phyloP scores from a whole-genome alignment of 2,888 invertebrate species.

The Augochlorella aurata region DNA sequence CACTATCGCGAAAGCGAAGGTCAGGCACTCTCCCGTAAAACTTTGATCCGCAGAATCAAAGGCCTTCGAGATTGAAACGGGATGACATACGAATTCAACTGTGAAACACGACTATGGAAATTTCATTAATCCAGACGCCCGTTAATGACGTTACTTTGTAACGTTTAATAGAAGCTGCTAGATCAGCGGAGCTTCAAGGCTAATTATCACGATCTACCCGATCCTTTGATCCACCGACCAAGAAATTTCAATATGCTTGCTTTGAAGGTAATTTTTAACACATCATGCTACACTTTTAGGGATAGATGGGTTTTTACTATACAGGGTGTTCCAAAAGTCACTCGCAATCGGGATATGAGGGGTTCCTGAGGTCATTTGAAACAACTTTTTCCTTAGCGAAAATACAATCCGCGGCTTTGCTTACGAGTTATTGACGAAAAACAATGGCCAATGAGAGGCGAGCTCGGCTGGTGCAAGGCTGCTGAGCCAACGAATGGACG shows the following conservation, averaged over 20 bases:
- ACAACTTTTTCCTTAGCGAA: no score
- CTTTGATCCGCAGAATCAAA: constrained; percentile 35
- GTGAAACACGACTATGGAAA: not conserved
- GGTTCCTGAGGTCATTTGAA: no score
- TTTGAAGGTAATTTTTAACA: no score
- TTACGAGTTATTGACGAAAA: no score
- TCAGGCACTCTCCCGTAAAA: constrained; percentile 20
- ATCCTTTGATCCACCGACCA: not conserved
- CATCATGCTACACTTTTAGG: no score
- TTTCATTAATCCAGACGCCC: not conserved
- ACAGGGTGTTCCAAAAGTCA: no score
- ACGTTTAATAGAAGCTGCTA: not conserved
- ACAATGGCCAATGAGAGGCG: no score
- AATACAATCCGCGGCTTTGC: no score
- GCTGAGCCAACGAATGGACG: no score
- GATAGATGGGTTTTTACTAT: no score
- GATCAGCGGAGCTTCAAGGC: not conserved
- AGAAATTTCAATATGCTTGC: not conserved
- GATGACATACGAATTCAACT: not conserved
- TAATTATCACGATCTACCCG: not conserved
- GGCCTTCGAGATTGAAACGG: constrained; percentile 3
- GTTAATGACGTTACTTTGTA: constrained; percentile 5
- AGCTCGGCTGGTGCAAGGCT: no score
- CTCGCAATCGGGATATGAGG: no score
- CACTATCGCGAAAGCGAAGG: constrained; percentile 22